These are phyloP conservation scores for Tenthredo distinguenda DNA, from an alignment of 2,888 invertebrate species.

Conservation along the genomic window DNA sequence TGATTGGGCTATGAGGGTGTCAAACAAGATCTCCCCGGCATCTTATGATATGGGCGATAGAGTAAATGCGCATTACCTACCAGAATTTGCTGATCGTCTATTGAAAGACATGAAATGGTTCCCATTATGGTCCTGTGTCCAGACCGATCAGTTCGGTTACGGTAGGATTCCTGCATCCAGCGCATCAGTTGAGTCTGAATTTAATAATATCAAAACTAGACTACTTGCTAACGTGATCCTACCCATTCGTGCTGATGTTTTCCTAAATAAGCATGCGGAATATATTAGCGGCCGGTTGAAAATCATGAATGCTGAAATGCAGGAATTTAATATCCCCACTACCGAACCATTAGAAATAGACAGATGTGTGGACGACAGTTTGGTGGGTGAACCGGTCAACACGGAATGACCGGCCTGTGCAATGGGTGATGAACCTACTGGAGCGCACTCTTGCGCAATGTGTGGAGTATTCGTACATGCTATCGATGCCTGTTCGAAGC, in stretches of 20 bases:
- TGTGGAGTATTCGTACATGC: background rate
- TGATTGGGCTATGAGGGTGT: background rate
- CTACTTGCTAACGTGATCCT: constrained; percentile 16
- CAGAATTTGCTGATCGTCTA: constrained; percentile 15
- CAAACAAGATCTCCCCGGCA: background rate
- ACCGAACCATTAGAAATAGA: background rate
- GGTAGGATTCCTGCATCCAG: constrained; percentile 53
- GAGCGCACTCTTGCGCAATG: background rate
- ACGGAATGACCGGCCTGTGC: background rate
- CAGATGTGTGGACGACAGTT: background rate
- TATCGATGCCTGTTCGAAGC: background rate
- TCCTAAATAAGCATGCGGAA: constrained; percentile 27
- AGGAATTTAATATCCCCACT: background rate
- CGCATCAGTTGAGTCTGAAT: constrained; percentile 53
- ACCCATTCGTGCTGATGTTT: constrained; percentile 35
- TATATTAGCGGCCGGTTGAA: constrained; percentile 34
- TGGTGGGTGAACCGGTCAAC: background rate
- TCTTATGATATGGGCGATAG: constrained; percentile 13
- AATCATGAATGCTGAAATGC: too few relatives aligned
- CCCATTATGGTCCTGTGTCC: constrained; percentile 52
- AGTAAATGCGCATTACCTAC: constrained; percentile 50
- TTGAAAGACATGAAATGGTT: constrained; percentile 31
- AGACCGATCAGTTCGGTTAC: constrained; percentile 32
- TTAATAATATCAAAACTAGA: constrained; percentile 47
- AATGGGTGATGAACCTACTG: background rate